A percentile compares a stretch with the other conserved stretches of the same genome.
phyloP scores from a whole-genome alignment of 2,797 vertebrate species.

The Trachops cirrhosus region DNA sequence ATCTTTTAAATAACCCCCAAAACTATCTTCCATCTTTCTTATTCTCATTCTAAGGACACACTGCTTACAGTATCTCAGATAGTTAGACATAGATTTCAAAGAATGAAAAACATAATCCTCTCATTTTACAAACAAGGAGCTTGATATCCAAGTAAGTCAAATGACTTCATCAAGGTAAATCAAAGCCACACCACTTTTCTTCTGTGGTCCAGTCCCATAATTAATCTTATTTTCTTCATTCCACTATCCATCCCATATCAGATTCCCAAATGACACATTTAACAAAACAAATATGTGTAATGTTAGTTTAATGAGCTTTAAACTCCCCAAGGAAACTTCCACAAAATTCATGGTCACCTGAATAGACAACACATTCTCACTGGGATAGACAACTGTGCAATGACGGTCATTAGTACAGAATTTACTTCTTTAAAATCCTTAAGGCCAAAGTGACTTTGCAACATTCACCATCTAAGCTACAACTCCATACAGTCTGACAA shows the following conservation, averaged over 20 bases:
- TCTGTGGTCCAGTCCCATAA: not conserved
- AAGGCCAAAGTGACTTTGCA: slow-evolving; percentile 21
- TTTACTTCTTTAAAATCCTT: not conserved
- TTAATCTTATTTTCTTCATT: slow-evolving; percentile 19
- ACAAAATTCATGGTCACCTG: not conserved
- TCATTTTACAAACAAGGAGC: not conserved
- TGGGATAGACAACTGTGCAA: not conserved
- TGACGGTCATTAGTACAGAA: not conserved
- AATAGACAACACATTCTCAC: not conserved
- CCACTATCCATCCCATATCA: not conserved
- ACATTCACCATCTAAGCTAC: not conserved
- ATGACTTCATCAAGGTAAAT: not conserved
- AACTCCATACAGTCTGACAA: not conserved
- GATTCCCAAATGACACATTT: not conserved
- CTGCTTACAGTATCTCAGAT: not conserved
- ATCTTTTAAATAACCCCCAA: not conserved
- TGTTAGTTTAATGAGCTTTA: not conserved
- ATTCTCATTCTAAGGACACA: not conserved
- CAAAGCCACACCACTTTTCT: not conserved
- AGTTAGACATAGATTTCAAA: not conserved
- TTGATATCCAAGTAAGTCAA: not conserved
- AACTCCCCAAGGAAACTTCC: not conserved
- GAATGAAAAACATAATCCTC: not conserved
- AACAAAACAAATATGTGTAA: not conserved
- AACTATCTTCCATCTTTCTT: not conserved